Base-by-base conservation (phyloP, 2,888 invertebrate species). In the Acanthoscelides obtectus region DNA sequence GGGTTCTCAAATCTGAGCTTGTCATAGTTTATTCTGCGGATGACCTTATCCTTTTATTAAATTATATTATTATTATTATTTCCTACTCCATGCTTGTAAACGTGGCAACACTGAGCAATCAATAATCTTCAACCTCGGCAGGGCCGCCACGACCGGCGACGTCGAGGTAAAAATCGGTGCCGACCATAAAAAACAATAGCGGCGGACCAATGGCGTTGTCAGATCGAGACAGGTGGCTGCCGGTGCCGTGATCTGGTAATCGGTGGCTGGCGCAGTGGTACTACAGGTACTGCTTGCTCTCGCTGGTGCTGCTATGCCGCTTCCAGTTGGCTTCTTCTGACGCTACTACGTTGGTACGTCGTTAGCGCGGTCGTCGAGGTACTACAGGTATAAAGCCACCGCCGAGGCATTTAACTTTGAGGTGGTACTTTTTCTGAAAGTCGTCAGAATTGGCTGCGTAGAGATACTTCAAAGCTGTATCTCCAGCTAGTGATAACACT, bases 151-250 rank as follows among this genome's bases (percentile, higher is more conserved):
- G 45, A 45, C 45, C 25, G 45, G 45, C 5, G 45, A 45, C 17
- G 45, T 12, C 17, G 45, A 45, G 45, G 45, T 45, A 78, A 79
- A 79, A 78, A 78, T 79, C 78, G 75, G 75, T 75, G 75, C 74
- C 63, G 73, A 74, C 73, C 22, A 73, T 73, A 82, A 82, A 83
- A 83, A 83, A 81, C 81, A 81, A 81, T 79, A 77, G 81, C 83
- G 81, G 80, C 80, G 81, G 83, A 84, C 84, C 84, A 84, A 84
- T 84, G 74, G 81, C 81, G 78, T 79, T 76, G 81, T 80, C 79
- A 81, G 78, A 79, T 78, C 77, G 81, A 80, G 84, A 84, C 84
- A 84, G 84, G 84, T 84, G 84, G 84, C 82, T 82, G 81, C 81
- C 80, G 84, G 82, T 82, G 81, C 81, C 80, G 45, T 45, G 45